phyloP scores from a whole-genome alignment of 2,113 vertebrate genomes.

The Alaudala cheleensis region DNA sequence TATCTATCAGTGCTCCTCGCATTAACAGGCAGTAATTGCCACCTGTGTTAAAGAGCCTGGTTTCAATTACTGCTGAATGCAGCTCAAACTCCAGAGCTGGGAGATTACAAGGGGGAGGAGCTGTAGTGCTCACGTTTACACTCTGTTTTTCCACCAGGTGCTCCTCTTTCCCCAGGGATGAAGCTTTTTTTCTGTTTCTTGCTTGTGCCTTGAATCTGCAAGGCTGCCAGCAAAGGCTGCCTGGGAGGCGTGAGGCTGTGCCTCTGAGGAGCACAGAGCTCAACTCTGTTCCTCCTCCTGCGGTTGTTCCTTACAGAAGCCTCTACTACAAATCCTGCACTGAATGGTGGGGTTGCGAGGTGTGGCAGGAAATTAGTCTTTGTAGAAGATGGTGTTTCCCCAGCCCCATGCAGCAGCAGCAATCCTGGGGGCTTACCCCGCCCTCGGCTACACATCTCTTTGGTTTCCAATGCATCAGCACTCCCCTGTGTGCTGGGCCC shows the following conservation, averaged over 20 bases:
- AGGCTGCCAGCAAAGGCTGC: neutral
- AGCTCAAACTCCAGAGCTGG: neutral
- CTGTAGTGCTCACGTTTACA: neutral
- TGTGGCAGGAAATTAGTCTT: neutral
- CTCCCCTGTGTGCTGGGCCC: neutral
- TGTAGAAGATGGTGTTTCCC: neutral
- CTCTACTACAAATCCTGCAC: neutral
- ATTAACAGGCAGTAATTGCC: constrained; percentile 30
- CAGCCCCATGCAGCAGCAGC: neutral
- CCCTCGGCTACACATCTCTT: neutral
- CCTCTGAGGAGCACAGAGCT: neutral
- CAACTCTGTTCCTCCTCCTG: rapidly evolving
- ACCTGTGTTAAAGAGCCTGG: constrained; percentile 26
- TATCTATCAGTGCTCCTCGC: constrained; percentile 4
- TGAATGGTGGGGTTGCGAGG: neutral
- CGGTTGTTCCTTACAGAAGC: neutral
- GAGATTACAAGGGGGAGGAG: neutral
- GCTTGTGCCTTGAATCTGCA: neutral
- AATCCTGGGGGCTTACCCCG: neutral
- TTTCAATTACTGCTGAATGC: constrained; percentile 35
- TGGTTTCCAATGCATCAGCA: neutral
- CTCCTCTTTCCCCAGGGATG: constrained; percentile 42
- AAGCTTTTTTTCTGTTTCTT: neutral
- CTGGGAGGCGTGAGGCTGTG: neutral
- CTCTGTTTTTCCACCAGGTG: constrained; percentile 45